These are phyloP conservation scores for Lapara coniferarum DNA, from an alignment of 2,888 invertebrate genomes.

Conservation along the genomic window DNA sequence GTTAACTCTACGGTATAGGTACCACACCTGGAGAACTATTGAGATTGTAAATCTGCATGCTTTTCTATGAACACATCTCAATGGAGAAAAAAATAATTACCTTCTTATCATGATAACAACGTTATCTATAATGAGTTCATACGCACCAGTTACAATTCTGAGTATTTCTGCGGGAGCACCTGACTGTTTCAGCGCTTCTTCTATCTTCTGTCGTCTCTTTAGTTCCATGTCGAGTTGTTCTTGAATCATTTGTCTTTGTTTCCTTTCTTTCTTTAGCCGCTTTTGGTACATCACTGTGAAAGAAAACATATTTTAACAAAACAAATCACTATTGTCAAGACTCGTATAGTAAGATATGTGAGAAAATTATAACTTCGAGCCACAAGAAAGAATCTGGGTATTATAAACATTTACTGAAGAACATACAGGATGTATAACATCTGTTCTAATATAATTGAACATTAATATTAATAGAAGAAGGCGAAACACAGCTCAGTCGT, in stretches of 20 bases:
- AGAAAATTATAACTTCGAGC: constrained; percentile 28
- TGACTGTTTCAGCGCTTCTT: constrained; percentile 90
- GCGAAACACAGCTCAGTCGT: constrained; percentile 47
- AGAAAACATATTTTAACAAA: constrained; percentile 22
- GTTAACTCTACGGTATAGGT: no score
- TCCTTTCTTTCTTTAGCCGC: constrained; percentile 93
- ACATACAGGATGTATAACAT: constrained; percentile 32
- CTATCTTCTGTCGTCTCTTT: constrained; percentile 90
- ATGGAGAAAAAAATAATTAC: no score
- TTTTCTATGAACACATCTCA: no score
- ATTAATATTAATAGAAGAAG: constrained; percentile 51
- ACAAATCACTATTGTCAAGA: neutral
- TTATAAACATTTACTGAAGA: constrained; percentile 31
- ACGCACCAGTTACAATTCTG: constrained; percentile 90
- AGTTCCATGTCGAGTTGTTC: constrained; percentile 92
- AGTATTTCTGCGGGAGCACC: constrained; percentile 90
- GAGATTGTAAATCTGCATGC: no score
- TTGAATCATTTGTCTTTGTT: constrained; percentile 91
- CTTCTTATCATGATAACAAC: no score
- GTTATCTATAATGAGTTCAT: neutral
- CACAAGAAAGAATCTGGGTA: constrained; percentile 30
- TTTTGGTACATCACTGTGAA: constrained; percentile 92
- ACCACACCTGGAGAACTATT: no score
- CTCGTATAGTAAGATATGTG: constrained; percentile 17
- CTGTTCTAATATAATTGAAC: constrained; percentile 41